Evolutionary conservation across 2,797 vertebrate genomes (phyloP).

Genomic region (Sphenodon punctatus): DNA sequence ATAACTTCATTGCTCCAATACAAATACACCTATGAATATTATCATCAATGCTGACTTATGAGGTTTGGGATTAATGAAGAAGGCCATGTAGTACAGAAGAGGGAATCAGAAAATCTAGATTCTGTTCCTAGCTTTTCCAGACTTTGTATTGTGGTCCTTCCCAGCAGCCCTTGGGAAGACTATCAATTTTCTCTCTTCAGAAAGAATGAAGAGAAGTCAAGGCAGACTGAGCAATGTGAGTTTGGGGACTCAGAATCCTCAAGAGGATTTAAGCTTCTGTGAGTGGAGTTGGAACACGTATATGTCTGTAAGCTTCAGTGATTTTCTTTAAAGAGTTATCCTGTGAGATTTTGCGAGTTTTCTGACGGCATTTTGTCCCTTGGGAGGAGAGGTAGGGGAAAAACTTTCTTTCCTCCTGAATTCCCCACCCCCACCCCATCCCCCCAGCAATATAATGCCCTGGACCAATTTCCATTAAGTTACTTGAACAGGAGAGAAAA

Average conservation of each 20-base stretch:
- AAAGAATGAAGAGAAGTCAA: not conserved
- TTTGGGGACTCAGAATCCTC: not conserved
- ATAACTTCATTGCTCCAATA: not conserved
- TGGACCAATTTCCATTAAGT: not conserved
- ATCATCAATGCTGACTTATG: not conserved
- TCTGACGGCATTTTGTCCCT: not conserved
- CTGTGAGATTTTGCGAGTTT: not conserved
- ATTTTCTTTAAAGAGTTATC: not conserved
- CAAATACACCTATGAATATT: not conserved
- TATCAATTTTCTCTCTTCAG: not conserved
- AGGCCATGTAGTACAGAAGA: not conserved
- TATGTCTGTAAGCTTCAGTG: not conserved
- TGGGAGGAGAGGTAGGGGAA: not conserved
- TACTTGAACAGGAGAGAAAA: not conserved
- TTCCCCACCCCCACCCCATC: too few species aligned
- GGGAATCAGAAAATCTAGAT: not conserved
- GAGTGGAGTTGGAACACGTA: not conserved
- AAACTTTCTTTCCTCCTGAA: not conserved
- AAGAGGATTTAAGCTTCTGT: not conserved
- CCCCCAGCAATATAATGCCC: not conserved
- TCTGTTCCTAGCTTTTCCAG: not conserved
- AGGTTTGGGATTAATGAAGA: accelerated
- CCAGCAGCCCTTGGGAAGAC: not conserved
- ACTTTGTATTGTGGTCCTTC: not conserved
- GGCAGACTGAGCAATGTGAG: not conserved